A percentile compares a stretch with the other conserved stretches of the same genome.
Evolutionary conservation across 2,888 invertebrate species (phyloP).

Genomic region (Orthosia incerta): DNA sequence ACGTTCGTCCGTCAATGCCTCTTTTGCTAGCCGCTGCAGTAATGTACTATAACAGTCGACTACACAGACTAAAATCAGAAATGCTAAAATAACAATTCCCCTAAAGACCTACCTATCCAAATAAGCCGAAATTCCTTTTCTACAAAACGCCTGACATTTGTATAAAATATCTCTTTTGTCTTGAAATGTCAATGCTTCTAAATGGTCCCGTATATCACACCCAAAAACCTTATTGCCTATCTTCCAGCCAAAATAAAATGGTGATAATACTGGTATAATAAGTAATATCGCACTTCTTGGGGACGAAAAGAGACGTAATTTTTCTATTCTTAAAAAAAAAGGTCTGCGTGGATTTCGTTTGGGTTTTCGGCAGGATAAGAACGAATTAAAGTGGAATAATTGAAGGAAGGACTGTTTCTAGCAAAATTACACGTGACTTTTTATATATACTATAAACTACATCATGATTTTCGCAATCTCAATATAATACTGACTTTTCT

Average conservation of each 20-base stretch:
- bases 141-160: constrained; percentile 50
- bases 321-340: constrained; percentile 49
- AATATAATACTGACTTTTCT: neutral
- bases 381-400: constrained; percentile 10
- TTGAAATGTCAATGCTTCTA: constrained; percentile 62
- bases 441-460: too few relatives aligned
- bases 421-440: neutral
- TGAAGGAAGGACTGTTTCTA: neutral
- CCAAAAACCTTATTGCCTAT: constrained; percentile 44
- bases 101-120: constrained; percentile 20
- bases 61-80: neutral
- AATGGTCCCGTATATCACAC: constrained; percentile 49
- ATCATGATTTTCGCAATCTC: neutral
- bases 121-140: constrained; percentile 33
- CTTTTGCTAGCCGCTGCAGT: too few relatives aligned
- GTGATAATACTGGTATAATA: constrained; percentile 27
- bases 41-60: too few relatives aligned
- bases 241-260: constrained; percentile 42
- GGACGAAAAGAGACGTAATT: constrained; percentile 33
- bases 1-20: too few relatives aligned
- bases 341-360: constrained; percentile 15
- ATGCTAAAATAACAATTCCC: constrained; percentile 30
- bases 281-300: constrained; percentile 19
- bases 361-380: constrained; percentile 13
- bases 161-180: constrained; percentile 45